A percentile compares a stretch with the other conserved stretches of the same genome.
phyloP scores from a whole-genome alignment of 1,140 invertebrate species.

The Temnothorax nylanderi region DNA sequence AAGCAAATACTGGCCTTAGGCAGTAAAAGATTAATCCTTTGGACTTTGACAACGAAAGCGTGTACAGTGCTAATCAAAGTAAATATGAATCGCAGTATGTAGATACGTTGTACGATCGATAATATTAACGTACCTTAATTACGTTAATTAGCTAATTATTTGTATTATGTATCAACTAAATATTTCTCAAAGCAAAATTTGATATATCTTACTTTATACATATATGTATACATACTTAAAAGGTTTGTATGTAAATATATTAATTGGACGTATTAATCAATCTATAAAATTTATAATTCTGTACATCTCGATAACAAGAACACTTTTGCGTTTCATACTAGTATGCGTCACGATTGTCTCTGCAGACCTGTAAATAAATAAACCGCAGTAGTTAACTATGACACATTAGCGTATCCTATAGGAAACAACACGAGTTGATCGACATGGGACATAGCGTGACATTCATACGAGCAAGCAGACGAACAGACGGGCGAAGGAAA shows the following conservation, averaged over 20 bases:
- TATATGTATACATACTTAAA: neutral
- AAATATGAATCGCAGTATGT: conserved; percentile 11
- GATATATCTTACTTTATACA: neutral
- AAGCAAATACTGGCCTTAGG: conserved; percentile 62
- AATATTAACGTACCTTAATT: conserved; percentile 4
- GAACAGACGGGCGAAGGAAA: conserved; percentile 40
- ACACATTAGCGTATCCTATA: conserved; percentile 11
- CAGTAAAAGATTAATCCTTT: conserved; percentile 70
- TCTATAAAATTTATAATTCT: neutral
- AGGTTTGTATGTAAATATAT: neutral
- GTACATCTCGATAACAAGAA: neutral
- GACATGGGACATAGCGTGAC: conserved; percentile 38
- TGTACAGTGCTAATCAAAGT: conserved; percentile 34
- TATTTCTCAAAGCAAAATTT: neutral
- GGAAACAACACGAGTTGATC: conserved; percentile 57
- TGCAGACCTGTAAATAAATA: conserved; percentile 62
- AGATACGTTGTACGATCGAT: neutral
- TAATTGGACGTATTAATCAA: neutral
- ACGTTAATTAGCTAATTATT: conserved; percentile 3
- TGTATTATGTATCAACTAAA: neutral
- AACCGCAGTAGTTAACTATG: conserved; percentile 24
- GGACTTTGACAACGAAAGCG: conserved; percentile 50
- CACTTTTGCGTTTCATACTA: neutral
- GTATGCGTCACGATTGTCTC: neutral
- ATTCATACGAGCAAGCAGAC: conserved; percentile 32